Conservation (phyloP, 2,888 invertebrate species). For the Orgyia antiqua region DNA sequence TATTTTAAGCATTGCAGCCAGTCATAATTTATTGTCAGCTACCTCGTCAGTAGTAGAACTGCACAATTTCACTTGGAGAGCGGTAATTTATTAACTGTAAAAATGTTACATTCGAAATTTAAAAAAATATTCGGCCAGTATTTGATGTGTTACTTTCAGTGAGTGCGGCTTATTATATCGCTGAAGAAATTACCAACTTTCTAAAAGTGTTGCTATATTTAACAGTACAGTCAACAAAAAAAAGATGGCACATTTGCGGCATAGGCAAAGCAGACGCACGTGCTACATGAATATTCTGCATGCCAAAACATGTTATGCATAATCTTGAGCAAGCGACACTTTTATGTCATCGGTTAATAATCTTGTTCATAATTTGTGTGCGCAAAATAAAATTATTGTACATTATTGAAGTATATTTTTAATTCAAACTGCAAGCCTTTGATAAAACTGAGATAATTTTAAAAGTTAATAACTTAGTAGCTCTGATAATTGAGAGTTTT, state of each 20-base stretch:
- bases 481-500: no score
- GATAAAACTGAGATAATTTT: no score
- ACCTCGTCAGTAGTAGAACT: no score
- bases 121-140: background rate
- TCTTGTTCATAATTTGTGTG: constrained; percentile 11
- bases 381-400: no score
- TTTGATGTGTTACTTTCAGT: background rate
- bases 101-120: background rate
- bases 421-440: no score
- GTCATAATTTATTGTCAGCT: no score
- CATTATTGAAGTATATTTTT: no score
- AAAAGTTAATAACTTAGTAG: no score
- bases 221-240: constrained; percentile 5
- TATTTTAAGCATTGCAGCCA: background rate
- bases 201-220: constrained; percentile 5
- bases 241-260: constrained; percentile 11
- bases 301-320: constrained; percentile 13
- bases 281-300: constrained; percentile 7
- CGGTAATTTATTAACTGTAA: background rate
- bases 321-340: constrained; percentile 40
- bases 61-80: no score
- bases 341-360: constrained; percentile 51
- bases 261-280: constrained; percentile 30
- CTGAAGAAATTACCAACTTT: background rate
- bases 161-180: background rate